Evolutionary conservation across 2,797 vertebrate genomes (phyloP).

Genomic region (Alcedo atthis): DNA sequence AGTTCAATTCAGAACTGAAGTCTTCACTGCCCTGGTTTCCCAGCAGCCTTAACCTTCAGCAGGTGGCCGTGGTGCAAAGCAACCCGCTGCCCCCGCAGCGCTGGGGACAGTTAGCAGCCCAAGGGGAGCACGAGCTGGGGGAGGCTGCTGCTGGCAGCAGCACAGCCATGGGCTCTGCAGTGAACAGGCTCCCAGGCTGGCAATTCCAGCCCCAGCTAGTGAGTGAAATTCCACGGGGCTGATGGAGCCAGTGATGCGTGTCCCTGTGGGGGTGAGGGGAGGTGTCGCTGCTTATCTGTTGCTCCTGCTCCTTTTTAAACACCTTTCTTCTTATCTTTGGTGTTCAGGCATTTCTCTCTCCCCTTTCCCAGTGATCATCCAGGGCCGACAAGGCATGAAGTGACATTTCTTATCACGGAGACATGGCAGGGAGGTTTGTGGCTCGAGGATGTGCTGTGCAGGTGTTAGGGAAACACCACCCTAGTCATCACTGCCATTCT

Average conservation of each 20-base stretch:
- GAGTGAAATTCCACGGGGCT: not conserved
- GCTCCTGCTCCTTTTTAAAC: not conserved
- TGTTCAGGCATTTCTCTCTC: not conserved
- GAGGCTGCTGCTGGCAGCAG: not conserved
- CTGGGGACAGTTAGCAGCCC: not conserved
- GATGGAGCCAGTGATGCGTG: not conserved
- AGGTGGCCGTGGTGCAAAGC: not conserved
- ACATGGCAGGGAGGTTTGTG: not conserved
- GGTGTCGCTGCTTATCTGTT: not conserved
- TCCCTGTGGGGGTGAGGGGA: not conserved
- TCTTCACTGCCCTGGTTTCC: not conserved
- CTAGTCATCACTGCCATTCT: not conserved
- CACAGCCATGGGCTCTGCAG: not conserved
- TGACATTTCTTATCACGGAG: not conserved
- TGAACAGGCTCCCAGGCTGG: not conserved
- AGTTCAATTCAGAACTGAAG: not conserved
- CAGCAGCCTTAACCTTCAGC: not conserved
- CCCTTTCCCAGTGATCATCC: not conserved
- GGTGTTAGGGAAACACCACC: not conserved
- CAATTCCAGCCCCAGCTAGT: not conserved
- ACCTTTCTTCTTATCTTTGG: not conserved
- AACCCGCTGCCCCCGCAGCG: too few relatives aligned
- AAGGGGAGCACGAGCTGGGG: not conserved
- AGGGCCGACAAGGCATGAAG: not conserved
- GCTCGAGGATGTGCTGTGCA: not conserved